Percentiles rank a stretch among this genome's conserved stretches.
Conservation (phyloP, 1,140 invertebrate species). For the Cylas formicarius region DNA sequence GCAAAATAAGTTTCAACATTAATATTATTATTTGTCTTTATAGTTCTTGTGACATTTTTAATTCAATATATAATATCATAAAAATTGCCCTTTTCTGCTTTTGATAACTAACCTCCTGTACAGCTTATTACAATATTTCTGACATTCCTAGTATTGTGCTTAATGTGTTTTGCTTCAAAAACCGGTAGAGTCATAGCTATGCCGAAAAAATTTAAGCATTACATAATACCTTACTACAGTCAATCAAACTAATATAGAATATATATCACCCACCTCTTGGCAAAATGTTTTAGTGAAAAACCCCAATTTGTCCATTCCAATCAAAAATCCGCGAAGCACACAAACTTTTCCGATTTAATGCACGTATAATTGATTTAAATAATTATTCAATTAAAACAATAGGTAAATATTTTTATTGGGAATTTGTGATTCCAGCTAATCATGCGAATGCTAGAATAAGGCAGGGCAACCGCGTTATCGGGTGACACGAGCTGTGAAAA, state of each 20-base stretch:
- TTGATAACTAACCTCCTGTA: neutral
- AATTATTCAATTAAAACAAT: neutral
- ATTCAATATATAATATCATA: no score
- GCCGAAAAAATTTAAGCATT: no score
- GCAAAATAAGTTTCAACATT: no score
- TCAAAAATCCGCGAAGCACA: neutral
- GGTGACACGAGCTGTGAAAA: no score
- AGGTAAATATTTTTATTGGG: conserved; percentile 1
- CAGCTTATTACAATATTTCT: neutral
- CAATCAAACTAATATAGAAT: conserved; percentile 9
- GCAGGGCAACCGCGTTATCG: no score
- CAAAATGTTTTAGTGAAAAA: conserved; percentile 43
- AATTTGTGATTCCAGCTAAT: conserved; percentile 1
- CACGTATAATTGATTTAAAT: no score
- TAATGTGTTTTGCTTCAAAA: neutral
- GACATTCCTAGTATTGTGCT: neutral
- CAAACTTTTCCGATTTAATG: neutral
- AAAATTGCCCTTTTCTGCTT: neutral
- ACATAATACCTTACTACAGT: no score
- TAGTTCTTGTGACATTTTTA: no score
- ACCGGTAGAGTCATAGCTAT: no score
- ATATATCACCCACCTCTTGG: conserved; percentile 55
- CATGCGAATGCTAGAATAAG: conserved; percentile 2
- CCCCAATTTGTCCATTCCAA: conserved; percentile 31
- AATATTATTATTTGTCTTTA: no score